Conservation (phyloP, 23 tunicate genomes). For the Trididemnum clinides region DNA sequence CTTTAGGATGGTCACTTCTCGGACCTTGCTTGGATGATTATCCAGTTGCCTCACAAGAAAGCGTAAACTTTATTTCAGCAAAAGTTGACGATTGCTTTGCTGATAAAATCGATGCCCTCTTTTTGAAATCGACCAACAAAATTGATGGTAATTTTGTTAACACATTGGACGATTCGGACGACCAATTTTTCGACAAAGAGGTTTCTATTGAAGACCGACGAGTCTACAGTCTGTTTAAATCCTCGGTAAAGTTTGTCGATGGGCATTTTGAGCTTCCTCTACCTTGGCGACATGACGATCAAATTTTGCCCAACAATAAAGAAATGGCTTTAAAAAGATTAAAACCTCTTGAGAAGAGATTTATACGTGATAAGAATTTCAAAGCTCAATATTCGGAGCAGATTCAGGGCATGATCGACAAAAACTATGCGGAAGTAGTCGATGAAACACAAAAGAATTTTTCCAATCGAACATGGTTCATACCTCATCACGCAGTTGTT, state of each 20-base stretch:
- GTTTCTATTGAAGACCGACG: constrained; percentile 20
- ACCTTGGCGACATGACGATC: constrained; percentile 27
- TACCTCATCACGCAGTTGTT: constrained; percentile 17
- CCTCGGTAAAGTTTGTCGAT: background rate
- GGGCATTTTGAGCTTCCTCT: constrained; percentile 27
- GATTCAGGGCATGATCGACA: background rate
- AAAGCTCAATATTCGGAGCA: background rate
- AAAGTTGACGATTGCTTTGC: background rate
- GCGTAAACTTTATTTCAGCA: background rate
- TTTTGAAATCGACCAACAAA: background rate
- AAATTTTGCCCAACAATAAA: constrained; percentile 15
- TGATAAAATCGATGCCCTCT: background rate
- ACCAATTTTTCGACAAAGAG: background rate
- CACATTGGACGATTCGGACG: background rate
- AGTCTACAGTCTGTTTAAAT: background rate
- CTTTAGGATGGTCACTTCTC: background rate
- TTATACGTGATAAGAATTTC: background rate
- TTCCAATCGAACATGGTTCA: constrained; percentile 4
- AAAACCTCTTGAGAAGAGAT: background rate
- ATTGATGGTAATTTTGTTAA: background rate
- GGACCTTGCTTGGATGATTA: background rate
- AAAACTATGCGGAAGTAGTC: background rate
- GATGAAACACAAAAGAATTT: background rate
- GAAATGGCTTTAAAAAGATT: constrained; percentile 24
- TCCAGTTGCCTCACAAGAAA: background rate